Evolutionary conservation across 1,140 invertebrate species (phyloP), one percentile per base, ranked within the genome.

Genomic region (Drosophila azteca): DNA sequence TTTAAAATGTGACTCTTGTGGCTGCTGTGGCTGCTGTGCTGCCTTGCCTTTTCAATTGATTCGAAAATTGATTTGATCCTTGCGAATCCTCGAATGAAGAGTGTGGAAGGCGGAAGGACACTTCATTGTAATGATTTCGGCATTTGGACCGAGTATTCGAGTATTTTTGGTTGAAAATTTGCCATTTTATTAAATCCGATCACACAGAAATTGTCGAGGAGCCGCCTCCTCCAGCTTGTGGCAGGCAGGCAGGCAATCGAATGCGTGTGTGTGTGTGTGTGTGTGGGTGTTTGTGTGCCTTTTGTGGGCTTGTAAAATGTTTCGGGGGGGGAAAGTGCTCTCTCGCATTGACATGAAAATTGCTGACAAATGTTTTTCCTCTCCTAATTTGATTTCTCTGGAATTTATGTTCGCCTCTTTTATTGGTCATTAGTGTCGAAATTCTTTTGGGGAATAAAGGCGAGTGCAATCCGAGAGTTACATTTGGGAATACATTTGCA

Each of bases 31-130:
- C 35, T 39, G 35, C 35, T 11, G 17, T 20, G 17, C 17, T 20
- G 17, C 17, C 17, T 20, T 20, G 35, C 4, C 24, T 39, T 59
- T 60, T 69, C 72, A 85, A 82, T 81, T 85, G 82, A 87, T 74
- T 80, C 48, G 67, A 73, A 39, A 39, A 66, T 87, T 81, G 64
- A 83, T 83, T 83, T 83, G 75, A 82, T 75, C 72, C 65, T 29
- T 76, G 57, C 54, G 48, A 20, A 35, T 39, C 35, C 41, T 53
- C 48, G 35, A 65, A 22, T 44, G 55, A 46, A 31, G 41, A 20
- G 17, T 20, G 17, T 46, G 53, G 41, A 17, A 17, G 13, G 46
- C 17, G 54, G 50, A 20, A 22, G 49, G 48, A 60, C 52, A 65
- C 54, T 71, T 77, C 58, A 65, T 70, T 87, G 65, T 67, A 74